A percentile compares a stretch with the other conserved stretches of the same genome.
These are phyloP conservation scores for Lagopus muta DNA, from an alignment of 2,113 vertebrate species.

Conservation along the genomic window DNA sequence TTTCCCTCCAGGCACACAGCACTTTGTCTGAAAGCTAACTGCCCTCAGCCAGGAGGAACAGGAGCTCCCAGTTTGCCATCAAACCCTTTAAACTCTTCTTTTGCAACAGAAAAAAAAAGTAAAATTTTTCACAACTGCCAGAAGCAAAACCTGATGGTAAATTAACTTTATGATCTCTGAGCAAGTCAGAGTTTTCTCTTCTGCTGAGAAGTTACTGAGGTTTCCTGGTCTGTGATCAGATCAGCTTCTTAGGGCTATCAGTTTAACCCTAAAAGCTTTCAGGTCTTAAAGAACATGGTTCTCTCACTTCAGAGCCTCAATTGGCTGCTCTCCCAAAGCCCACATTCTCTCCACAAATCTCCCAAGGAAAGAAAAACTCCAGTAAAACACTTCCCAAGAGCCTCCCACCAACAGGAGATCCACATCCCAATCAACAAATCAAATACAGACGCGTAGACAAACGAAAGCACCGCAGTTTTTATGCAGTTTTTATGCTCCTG, in stretches of 20 bases:
- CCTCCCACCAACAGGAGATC: neutral
- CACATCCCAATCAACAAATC: neutral
- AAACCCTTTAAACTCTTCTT: neutral
- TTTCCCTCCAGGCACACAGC: too few relatives aligned
- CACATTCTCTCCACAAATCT: neutral
- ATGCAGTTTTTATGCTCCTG: neutral
- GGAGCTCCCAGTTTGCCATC: neutral
- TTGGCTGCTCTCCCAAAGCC: neutral
- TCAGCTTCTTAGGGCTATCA: neutral
- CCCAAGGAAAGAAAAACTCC: neutral
- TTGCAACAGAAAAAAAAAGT: neutral
- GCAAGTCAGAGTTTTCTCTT: neutral
- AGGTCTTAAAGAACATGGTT: neutral
- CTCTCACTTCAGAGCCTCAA: neutral
- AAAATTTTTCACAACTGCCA: neutral
- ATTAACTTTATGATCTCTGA: neutral
- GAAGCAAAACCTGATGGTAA: neutral
- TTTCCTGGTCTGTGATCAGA: rapidly evolving
- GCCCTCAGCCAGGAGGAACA: neutral
- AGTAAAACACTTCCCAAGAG: neutral
- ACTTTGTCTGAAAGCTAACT: neutral
- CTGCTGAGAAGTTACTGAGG: neutral
- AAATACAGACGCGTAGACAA: neutral
- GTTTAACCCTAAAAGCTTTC: neutral
- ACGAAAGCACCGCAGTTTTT: neutral